Conservation (phyloP, 2,888 invertebrate species). For the Metalampra italica region DNA sequence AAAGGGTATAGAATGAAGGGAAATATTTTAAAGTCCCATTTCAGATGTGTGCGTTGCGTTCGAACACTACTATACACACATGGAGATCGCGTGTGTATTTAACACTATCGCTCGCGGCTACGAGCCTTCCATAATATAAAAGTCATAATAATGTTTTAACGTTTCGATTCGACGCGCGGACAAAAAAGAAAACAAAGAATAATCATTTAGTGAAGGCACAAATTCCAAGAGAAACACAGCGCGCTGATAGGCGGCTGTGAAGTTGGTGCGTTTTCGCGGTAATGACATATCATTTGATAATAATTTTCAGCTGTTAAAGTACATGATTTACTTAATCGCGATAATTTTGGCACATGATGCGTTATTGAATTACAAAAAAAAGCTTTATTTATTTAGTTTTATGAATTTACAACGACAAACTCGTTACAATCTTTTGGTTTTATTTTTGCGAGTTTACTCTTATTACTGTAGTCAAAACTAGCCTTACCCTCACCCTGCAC, state of each 20-base stretch:
- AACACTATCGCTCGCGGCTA: conserved; percentile 17
- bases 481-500: too few relatives aligned
- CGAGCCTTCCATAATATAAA: conserved; percentile 38
- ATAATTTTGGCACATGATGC: too few relatives aligned
- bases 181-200: conserved; percentile 53
- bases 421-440: too few relatives aligned
- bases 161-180: conserved; percentile 47
- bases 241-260: conserved; percentile 45
- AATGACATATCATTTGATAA: conserved; percentile 2
- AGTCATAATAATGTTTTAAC: conserved; percentile 55
- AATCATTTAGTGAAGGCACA: conserved; percentile 60
- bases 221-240: conserved; percentile 53
- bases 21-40: neutral
- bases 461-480: too few relatives aligned
- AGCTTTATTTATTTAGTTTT: too few relatives aligned
- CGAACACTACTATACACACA: conserved; percentile 1
- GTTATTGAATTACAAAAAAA: neutral
- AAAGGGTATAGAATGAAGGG: neutral
- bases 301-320: neutral
- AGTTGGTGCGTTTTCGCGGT: conserved; percentile 22
- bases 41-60: neutral
- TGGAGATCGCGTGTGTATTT: neutral
- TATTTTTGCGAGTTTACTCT: too few relatives aligned
- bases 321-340: neutral
- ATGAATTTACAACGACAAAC: too few relatives aligned